These are phyloP conservation scores for Otis tarda DNA, from an alignment of 2,113 vertebrate genomes.

Conservation along the genomic window DNA sequence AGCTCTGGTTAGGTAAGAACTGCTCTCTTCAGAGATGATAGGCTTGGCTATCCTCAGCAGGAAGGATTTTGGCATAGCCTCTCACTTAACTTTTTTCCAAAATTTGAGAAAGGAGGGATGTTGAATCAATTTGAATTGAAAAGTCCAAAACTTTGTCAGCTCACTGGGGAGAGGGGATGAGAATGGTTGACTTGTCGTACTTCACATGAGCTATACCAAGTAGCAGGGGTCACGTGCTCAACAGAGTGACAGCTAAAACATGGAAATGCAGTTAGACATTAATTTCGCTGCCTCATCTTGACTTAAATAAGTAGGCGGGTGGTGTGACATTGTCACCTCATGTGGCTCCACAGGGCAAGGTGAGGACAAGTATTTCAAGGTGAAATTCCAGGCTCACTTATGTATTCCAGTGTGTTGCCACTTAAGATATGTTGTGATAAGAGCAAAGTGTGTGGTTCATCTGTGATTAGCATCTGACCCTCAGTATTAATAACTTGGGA, in stretches of 20 bases:
- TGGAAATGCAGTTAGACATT: not conserved
- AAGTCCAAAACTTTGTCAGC: not conserved
- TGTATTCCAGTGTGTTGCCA: not conserved
- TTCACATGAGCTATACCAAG: not conserved
- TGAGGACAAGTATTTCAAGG: not conserved
- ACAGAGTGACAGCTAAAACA: not conserved
- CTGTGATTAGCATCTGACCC: slow-evolving; percentile 50
- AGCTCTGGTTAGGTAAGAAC: not conserved
- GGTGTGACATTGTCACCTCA: not conserved
- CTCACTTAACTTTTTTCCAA: not conserved
- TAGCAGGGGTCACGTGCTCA: not conserved
- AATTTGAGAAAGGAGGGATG: not conserved
- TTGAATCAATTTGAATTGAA: not conserved
- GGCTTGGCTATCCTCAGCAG: not conserved
- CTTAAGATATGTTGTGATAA: not conserved
- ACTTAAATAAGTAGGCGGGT: not conserved
- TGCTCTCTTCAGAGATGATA: not conserved
- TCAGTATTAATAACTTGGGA: slow-evolving; percentile 4
- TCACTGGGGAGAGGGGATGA: not conserved
- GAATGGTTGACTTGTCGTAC: no score
- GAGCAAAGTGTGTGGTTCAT: slow-evolving; percentile 38
- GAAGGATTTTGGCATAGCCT: not conserved
- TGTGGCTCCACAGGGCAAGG: not conserved
- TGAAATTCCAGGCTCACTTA: slow-evolving; percentile 23
- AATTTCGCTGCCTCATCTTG: not conserved